phyloP scores from a whole-genome alignment of 2,113 vertebrate species.

The Paraplagusia blochii region DNA sequence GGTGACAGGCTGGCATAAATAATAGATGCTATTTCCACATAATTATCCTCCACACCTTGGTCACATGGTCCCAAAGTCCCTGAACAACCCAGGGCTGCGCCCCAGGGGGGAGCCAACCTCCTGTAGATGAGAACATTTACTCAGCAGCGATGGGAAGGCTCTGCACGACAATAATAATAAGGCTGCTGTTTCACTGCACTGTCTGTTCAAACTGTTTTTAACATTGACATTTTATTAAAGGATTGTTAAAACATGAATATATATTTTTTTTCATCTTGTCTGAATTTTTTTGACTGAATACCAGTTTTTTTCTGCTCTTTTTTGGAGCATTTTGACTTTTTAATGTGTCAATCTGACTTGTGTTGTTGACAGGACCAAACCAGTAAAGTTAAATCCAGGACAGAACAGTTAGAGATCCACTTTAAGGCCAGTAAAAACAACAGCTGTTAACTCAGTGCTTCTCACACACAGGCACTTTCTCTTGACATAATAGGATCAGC shows the following conservation, averaged over 20 bases:
- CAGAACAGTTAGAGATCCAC: too few species aligned
- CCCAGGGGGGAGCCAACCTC: conserved; percentile 14
- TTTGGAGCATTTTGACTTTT: too few species aligned
- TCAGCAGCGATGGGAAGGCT: conserved; percentile 28
- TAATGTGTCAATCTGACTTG: too few species aligned
- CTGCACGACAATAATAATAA: conserved; percentile 4
- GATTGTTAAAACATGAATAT: too few species aligned
- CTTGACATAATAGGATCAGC: conserved; percentile 63
- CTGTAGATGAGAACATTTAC: conserved; percentile 35
- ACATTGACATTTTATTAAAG: too few species aligned
- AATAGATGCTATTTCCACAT: conserved; percentile 59
- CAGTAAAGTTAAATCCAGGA: too few species aligned
- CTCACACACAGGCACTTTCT: conserved; percentile 40
- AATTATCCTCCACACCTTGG: conserved; percentile 60
- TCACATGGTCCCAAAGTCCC: conserved; percentile 43
- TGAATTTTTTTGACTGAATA: too few species aligned
- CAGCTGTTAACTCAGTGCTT: conserved; percentile 13
- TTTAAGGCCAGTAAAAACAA: too few species aligned
- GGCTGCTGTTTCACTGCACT: too few species aligned
- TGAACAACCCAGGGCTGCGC: conserved; percentile 25
- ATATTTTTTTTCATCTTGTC: too few species aligned
- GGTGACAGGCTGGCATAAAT: conserved; percentile 61
- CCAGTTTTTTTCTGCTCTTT: too few species aligned
- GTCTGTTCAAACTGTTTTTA: conserved; percentile 14
- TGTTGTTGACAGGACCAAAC: too few species aligned